These are phyloP conservation scores for Drosophila pseudotalamancana DNA, from an alignment of 2,888 invertebrate genomes.

Conservation along the genomic window DNA sequence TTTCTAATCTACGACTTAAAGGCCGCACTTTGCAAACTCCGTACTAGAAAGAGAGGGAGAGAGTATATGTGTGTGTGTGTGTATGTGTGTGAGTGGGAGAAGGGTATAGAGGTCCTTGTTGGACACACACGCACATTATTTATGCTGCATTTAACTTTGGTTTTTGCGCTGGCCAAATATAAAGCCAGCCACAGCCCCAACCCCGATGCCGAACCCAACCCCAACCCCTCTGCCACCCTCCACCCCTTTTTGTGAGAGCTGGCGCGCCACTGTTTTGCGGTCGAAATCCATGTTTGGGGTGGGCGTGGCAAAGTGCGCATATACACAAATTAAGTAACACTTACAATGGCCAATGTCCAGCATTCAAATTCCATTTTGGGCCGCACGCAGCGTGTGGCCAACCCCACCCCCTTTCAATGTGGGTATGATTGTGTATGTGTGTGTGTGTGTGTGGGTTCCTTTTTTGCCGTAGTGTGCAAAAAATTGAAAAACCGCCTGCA, in stretches of 20 bases:
- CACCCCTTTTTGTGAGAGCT: conserved; percentile 10
- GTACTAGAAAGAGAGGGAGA: too few relatives aligned
- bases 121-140: conserved; percentile 73
- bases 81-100: neutral
- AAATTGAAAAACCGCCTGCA: conserved; percentile 80
- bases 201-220: neutral
- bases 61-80: neutral
- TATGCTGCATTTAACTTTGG: conserved; percentile 80
- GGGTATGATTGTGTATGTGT: neutral
- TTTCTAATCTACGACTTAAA: conserved; percentile 3
- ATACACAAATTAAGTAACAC: conserved; percentile 77
- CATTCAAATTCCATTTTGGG: conserved; percentile 69
- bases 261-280: conserved; percentile 74
- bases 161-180: conserved; percentile 54
- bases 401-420: neutral
- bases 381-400: conserved; percentile 59
- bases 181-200: conserved; percentile 9
- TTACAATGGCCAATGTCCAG: conserved; percentile 57
- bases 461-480: conserved; percentile 70
- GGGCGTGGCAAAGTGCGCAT: conserved; percentile 60
- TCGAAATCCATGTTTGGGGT: conserved; percentile 54
- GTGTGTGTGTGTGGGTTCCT: conserved; percentile 22
- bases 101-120: neutral
- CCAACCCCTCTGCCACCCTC: neutral
- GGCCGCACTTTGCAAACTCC: neutral